Evolutionary conservation across 1,140 invertebrate species (phyloP).

Genomic region (Papilio aristodemus): DNA sequence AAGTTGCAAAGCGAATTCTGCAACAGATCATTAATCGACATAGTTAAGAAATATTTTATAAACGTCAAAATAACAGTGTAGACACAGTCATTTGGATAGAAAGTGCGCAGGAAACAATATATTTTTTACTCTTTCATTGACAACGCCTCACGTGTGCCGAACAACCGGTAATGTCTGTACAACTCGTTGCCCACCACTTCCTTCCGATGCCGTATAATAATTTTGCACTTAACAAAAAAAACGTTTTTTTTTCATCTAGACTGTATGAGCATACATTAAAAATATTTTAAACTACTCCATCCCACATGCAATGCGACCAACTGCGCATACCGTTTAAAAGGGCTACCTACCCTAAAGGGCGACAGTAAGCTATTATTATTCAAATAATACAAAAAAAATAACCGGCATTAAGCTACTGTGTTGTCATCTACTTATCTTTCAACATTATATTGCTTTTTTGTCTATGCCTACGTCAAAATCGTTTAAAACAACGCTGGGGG

Average conservation of each 20-base stretch:
- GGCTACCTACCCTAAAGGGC: constrained; percentile 69
- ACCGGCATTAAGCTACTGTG: constrained; percentile 49
- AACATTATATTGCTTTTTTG: constrained; percentile 56
- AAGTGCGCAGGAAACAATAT: constrained; percentile 59
- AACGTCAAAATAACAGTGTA: constrained; percentile 42
- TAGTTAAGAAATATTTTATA: constrained; percentile 22
- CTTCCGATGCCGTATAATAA: constrained; percentile 78
- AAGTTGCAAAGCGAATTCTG: neutral
- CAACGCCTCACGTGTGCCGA: constrained; percentile 37
- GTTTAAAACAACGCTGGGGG: constrained; percentile 72
- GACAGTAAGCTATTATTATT: constrained; percentile 74
- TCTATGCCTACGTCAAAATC: constrained; percentile 52
- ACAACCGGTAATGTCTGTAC: constrained; percentile 58
- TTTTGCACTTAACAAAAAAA: constrained; percentile 20
- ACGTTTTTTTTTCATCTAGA: neutral
- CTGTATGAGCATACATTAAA: constrained; percentile 29
- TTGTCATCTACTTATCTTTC: constrained; percentile 64
- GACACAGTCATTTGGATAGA: constrained; percentile 57
- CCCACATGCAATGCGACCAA: constrained; percentile 64
- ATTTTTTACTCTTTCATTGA: constrained; percentile 49
- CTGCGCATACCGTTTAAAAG: constrained; percentile 73
- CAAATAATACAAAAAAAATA: constrained; percentile 56
- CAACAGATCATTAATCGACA: neutral
- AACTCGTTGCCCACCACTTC: constrained; percentile 70
- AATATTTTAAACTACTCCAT: constrained; percentile 60